Conservation (phyloP, 2,888 invertebrate genomes). For the Teleogryllus oceanicus region DNA sequence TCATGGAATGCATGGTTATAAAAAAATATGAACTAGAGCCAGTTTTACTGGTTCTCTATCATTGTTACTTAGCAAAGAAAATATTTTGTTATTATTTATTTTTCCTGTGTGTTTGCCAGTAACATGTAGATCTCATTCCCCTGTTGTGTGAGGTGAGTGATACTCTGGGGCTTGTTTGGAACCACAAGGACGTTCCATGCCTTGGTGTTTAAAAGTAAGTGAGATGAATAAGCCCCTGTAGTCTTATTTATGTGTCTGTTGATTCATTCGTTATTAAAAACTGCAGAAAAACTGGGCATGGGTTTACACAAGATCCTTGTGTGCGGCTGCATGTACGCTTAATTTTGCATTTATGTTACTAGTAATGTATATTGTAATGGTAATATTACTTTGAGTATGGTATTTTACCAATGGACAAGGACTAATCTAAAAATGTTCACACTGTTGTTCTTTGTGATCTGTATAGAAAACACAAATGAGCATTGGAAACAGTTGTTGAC, state of each 20-base stretch:
- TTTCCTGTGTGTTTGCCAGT: slow-evolving; percentile 34
- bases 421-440: slow-evolving; percentile 18
- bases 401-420: slow-evolving; percentile 35
- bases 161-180: neutral
- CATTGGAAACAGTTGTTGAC: slow-evolving; percentile 27
- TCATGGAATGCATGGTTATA: slow-evolving; percentile 21
- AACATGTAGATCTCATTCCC: slow-evolving; percentile 34
- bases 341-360: slow-evolving; percentile 43
- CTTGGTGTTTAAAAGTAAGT: slow-evolving; percentile 28
- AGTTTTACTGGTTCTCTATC: slow-evolving; percentile 31
- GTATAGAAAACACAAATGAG: slow-evolving; percentile 30
- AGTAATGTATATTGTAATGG: slow-evolving; percentile 51
- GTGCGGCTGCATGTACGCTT: slow-evolving; percentile 35
- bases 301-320: slow-evolving; percentile 34
- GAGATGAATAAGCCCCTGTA: neutral
- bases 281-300: slow-evolving; percentile 35
- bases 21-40: slow-evolving; percentile 29
- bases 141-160: slow-evolving; percentile 11
- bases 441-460: slow-evolving; percentile 30
- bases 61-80: slow-evolving; percentile 32
- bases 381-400: slow-evolving; percentile 38
- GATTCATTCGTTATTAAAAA: slow-evolving; percentile 27
- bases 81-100: slow-evolving; percentile 35
- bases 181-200: slow-evolving; percentile 20
- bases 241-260: slow-evolving; percentile 29